Base-by-base conservation (phyloP, 2,888 invertebrate species). In the Heliconius sara region DNA sequence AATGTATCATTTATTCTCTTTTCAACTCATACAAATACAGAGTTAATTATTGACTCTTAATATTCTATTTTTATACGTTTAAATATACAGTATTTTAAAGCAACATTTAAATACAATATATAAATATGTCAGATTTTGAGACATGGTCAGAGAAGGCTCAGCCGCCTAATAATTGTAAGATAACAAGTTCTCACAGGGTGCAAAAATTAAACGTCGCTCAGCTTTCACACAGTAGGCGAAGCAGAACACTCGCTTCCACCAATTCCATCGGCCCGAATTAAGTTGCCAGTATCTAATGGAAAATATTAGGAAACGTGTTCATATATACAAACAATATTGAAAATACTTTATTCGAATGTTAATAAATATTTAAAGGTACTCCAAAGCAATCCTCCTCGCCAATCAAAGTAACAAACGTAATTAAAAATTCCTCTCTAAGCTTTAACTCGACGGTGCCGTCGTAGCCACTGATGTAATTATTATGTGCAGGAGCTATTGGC, bases 191-290 rank as follows among this genome's bases (percentile, higher is more conserved):
- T 80, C 81, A 84, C 84, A 83, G 86, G 87, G 87, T 86, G 89
- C 87, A 92, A 91, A 93, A 91, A 93, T 92, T 90, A 90, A 92
- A 91, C 89, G 91, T 91, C 92, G 91, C 87, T 92, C 91, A 88
- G 89, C 88, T 89, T 91, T 91, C 90, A 91, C 88, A 88, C 86
- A 90, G 87, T 88, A 88, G 90, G 86, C 91, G 88, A 87, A 89
- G 91, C 89, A 88, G 88, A 91, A 89, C 87, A 85, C 83, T 82
- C 84, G 85, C 87, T 89, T 90, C 89, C 88, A 88, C 90, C 89
- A 88, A 90, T 90, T 90, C 89, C 88, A 76, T 78, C 81, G 79
- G 83, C 83, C 82, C 89, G 85, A 88, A 89, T 88, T 88, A 88
- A 85, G 86, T 88, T 85, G 85, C 86, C 84, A 87, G 83, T 84